phyloP scores from a whole-genome alignment of 30 jellyfish, hydroid and myxozoan genomes.

The Rhopilema esculentum region DNA sequence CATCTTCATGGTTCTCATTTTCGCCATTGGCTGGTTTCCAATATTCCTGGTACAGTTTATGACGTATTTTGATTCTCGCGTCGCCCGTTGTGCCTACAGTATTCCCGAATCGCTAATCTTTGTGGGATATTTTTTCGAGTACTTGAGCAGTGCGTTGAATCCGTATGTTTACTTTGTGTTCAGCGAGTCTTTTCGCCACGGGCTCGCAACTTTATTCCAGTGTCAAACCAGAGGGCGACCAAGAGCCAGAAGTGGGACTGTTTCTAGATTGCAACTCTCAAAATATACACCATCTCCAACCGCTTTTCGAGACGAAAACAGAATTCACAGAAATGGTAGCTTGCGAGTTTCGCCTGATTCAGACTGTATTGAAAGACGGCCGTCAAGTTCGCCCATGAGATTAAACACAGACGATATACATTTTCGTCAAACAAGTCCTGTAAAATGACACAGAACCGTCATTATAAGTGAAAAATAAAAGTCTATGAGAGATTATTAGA shows the following conservation, averaged over 20 bases:
- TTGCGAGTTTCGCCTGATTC: not conserved
- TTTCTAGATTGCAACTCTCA: constrained; percentile 14
- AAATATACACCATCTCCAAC: not conserved
- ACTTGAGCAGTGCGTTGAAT: constrained; percentile 79
- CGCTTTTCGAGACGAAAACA: not conserved
- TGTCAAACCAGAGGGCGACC: not conserved
- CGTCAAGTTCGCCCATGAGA: not conserved
- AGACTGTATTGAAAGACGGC: not conserved
- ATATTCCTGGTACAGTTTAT: constrained; percentile 73
- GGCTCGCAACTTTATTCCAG: constrained; percentile 32
- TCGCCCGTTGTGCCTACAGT: constrained; percentile 46
- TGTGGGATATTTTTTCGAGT: constrained; percentile 69
- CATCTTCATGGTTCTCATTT: constrained; percentile 49
- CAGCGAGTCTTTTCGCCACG: constrained; percentile 78
- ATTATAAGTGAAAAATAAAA: too few relatives aligned
- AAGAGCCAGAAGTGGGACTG: not conserved
- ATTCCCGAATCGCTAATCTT: constrained; percentile 54
- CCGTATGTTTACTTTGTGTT: constrained; percentile 78
- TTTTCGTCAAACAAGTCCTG: not conserved
- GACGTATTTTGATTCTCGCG: constrained; percentile 64
- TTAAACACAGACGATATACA: not conserved
- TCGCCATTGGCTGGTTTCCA: constrained; percentile 90
- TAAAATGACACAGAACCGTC: not conserved
- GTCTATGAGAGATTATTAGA: too few relatives aligned
- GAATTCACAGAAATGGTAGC: not conserved